phyloP scores from a whole-genome alignment of 1,140 invertebrate genomes.

The Lepeophtheirus salmonis region DNA sequence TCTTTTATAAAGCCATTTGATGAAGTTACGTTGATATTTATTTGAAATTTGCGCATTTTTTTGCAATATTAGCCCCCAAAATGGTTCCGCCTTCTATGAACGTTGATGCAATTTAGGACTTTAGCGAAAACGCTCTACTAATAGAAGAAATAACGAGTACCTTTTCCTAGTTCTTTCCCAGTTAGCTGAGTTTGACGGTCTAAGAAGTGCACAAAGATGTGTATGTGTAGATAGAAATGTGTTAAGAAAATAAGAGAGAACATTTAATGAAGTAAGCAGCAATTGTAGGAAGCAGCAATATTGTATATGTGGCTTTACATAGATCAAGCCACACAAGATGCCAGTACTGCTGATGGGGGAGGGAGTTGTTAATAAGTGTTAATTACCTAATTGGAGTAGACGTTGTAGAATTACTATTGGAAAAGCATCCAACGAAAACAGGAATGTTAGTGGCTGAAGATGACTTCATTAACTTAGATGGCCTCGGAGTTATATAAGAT shows the following conservation, averaged over 20 bases:
- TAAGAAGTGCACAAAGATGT: background rate
- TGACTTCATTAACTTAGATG: slow-evolving; percentile 15
- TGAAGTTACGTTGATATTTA: too few species aligned
- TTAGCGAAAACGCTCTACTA: too few species aligned
- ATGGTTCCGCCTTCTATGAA: too few species aligned
- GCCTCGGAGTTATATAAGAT: slow-evolving; percentile 18
- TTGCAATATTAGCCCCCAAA: too few species aligned
- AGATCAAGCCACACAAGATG: too few species aligned
- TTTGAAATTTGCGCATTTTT: too few species aligned
- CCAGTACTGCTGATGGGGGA: too few species aligned
- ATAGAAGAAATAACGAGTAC: too few species aligned
- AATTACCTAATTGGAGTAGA: slow-evolving; percentile 9
- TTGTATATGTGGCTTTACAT: background rate
- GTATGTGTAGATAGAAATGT: background rate
- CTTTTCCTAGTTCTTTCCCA: background rate
- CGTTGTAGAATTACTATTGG: slow-evolving; percentile 3
- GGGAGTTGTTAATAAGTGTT: too few species aligned
- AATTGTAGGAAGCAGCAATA: background rate
- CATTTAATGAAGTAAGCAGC: background rate
- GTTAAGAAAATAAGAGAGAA: background rate
- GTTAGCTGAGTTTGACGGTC: background rate
- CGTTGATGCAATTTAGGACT: too few species aligned
- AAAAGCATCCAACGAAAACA: slow-evolving; percentile 17
- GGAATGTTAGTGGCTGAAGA: slow-evolving; percentile 18
- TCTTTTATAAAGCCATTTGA: too few species aligned